Percentiles rank a stretch among this genome's conserved stretches.
These are phyloP conservation scores for Noctua pronuba DNA, from an alignment of 2,888 invertebrate species.

Conservation along the genomic window DNA sequence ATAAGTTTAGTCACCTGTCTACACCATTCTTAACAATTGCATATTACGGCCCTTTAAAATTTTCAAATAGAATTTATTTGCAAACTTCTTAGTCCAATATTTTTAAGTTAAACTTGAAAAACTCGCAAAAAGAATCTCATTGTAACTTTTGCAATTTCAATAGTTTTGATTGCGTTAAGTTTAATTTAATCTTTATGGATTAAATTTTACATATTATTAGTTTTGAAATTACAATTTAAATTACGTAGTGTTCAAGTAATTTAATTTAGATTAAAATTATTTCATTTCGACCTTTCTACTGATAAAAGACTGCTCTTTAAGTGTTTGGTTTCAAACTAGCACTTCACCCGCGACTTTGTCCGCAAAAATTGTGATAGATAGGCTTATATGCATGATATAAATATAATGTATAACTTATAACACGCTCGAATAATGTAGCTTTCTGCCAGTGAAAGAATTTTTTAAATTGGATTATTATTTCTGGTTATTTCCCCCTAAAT, in stretches of 20 bases:
- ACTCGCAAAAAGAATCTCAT: slow-evolving; percentile 33
- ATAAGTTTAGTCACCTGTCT: slow-evolving; percentile 1
- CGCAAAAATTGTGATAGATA: too few species aligned
- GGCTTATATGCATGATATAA: too few species aligned
- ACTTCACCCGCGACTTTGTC: too few species aligned
- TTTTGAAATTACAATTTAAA: slow-evolving; percentile 45
- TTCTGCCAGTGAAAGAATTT: too few species aligned
- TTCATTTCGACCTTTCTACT: not conserved
- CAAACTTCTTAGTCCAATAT: slow-evolving; percentile 34
- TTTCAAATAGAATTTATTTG: slow-evolving; percentile 38
- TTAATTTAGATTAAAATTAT: slow-evolving; percentile 32
- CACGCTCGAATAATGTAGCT: too few species aligned
- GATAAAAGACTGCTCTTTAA: not conserved
- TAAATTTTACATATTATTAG: slow-evolving; percentile 31
- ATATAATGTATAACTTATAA: too few species aligned
- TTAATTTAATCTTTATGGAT: slow-evolving; percentile 34
- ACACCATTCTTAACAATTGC: not conserved
- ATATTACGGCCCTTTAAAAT: not conserved
- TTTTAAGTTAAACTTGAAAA: slow-evolving; percentile 26
- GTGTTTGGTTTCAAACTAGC: not conserved
- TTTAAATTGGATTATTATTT: too few species aligned
- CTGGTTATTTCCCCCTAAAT: too few species aligned
- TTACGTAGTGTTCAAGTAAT: slow-evolving; percentile 12
- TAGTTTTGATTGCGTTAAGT: slow-evolving; percentile 45
- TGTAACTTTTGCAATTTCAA: slow-evolving; percentile 53